A percentile compares a stretch with the other conserved stretches of the same genome.
Evolutionary conservation across 2,888 invertebrate species (phyloP).

Genomic region (Calephelis perditalis): DNA sequence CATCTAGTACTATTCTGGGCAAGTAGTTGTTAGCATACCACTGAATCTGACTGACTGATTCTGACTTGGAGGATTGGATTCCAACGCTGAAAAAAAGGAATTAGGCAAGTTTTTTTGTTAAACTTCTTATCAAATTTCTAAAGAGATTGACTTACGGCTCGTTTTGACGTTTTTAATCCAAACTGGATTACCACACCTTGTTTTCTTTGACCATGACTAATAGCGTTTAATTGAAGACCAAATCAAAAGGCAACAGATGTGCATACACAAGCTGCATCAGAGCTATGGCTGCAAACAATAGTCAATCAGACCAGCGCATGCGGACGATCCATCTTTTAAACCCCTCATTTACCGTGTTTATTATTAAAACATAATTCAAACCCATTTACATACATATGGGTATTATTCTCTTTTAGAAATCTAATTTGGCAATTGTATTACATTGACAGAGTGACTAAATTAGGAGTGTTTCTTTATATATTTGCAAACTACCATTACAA

Average conservation of each 20-base stretch:
- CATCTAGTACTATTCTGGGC: no score
- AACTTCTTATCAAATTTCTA: no score
- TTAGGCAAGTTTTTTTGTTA: no score
- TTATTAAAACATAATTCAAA: conserved; percentile 24
- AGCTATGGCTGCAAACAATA: conserved; percentile 41
- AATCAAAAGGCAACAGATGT: conserved; percentile 37
- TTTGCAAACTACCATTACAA: no score
- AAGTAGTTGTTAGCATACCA: no score
- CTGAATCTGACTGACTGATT: no score
- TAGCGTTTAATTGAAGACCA: background rate
- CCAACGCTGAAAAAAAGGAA: no score
- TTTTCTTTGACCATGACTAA: background rate
- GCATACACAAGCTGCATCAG: conserved; percentile 43
- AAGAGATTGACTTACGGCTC: no score
- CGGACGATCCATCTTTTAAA: conserved; percentile 29
- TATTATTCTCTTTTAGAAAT: conserved; percentile 30
- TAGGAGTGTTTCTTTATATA: no score
- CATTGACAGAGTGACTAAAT: no score
- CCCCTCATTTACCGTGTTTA: conserved; percentile 36
- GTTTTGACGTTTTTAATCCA: no score
- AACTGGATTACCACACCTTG: background rate
- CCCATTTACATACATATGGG: conserved; percentile 40
- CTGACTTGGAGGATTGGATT: no score
- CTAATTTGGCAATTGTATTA: conserved; percentile 41
- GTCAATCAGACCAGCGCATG: conserved; percentile 52